phyloP scores from a whole-genome alignment of 2,113 vertebrate genomes.

The Morone saxatilis region DNA sequence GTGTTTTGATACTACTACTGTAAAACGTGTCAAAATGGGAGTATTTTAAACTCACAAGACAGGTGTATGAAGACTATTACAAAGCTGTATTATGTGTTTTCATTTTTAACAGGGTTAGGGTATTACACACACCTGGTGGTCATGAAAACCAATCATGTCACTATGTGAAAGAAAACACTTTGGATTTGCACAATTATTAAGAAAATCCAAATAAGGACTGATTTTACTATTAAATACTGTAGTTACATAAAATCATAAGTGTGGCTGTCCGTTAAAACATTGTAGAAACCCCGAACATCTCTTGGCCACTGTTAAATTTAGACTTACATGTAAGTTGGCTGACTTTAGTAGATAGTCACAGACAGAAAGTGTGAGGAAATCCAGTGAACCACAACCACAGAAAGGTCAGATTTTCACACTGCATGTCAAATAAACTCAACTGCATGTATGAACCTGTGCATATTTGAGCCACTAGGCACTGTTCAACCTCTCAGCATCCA shows the following conservation, averaged over 20 bases:
- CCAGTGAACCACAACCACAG: no score
- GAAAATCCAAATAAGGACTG: neutral
- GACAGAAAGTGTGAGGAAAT: neutral
- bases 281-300: neutral
- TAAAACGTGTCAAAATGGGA: no score
- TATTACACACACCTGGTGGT: neutral
- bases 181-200: neutral
- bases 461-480: constrained; percentile 40
- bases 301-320: neutral
- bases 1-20: no score
- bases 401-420: neutral
- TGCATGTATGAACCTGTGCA: constrained; percentile 13
- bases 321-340: neutral
- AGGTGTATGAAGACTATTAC: neutral
- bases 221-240: neutral
- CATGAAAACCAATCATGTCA: neutral
- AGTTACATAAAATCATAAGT: neutral
- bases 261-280: neutral
- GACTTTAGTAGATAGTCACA: neutral
- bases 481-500: constrained; percentile 47
- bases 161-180: neutral
- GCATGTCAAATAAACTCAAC: constrained; percentile 11
- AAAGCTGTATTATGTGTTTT: neutral
- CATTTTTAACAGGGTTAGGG: neutral
- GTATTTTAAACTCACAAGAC: neutral